A percentile compares a stretch with the other conserved stretches of the same genome.
Evolutionary conservation across 2,113 vertebrate species (phyloP).

Genomic region (Daboia siamensis): DNA sequence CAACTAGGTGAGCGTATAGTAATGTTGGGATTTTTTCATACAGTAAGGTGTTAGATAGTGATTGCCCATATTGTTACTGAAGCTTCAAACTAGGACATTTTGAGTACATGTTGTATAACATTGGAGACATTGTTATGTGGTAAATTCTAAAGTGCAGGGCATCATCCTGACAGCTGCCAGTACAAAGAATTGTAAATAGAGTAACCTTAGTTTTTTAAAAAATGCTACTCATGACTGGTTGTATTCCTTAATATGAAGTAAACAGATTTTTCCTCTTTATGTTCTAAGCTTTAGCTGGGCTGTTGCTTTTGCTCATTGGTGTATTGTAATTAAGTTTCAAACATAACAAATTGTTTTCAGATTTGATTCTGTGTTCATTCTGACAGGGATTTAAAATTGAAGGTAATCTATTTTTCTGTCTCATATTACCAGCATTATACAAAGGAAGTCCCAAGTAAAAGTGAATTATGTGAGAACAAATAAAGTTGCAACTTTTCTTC

Average conservation of each 20-base stretch:
- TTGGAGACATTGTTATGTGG: not conserved
- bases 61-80: not conserved
- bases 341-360: not conserved
- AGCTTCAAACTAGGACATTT: not conserved
- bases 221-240: not conserved
- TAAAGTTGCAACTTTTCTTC: constrained; percentile 1
- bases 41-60: not conserved
- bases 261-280: not conserved
- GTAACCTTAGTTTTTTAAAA: not conserved
- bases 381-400: constrained; percentile 4
- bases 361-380: constrained; percentile 11
- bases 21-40: not conserved
- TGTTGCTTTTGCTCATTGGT: not conserved
- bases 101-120: not conserved
- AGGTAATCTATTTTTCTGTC: not conserved
- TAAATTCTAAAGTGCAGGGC: not conserved
- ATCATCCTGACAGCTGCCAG: not conserved
- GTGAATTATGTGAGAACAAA: not conserved
- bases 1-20: not conserved
- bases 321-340: not conserved
- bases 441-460: not conserved
- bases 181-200: not conserved
- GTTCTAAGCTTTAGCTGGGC: not conserved
- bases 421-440: not conserved
- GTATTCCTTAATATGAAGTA: not conserved